phyloP scores from a whole-genome alignment of 1,140 invertebrate genomes.

The Drosophila oshimai region DNA sequence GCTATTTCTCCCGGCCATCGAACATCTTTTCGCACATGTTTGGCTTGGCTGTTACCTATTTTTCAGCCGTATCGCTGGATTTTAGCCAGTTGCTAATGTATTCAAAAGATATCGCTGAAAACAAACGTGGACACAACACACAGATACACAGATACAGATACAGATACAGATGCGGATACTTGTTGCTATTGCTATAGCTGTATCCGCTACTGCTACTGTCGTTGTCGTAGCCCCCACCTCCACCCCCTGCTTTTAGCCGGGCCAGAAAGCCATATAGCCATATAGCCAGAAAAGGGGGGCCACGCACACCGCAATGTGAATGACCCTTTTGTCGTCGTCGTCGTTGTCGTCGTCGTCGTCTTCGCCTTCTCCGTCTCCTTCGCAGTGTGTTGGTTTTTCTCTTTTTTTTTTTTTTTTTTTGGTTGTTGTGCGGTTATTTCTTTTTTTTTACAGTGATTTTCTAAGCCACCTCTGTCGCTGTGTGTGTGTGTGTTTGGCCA shows the following conservation, averaged over 20 bases:
- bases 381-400: conserved; percentile 27
- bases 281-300: conserved; percentile 21
- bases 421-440: conserved; percentile 31
- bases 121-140: conserved; percentile 40
- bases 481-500: conserved; percentile 29
- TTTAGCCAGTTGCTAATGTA: conserved; percentile 53
- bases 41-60: conserved; percentile 3
- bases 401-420: conserved; percentile 18
- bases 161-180: conserved; percentile 22
- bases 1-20: conserved; percentile 3
- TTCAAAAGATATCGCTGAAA: conserved; percentile 66
- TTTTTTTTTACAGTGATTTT: conserved; percentile 42
- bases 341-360: conserved; percentile 18
- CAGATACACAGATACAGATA: conserved; percentile 10
- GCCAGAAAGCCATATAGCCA: no score
- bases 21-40: conserved; percentile 46
- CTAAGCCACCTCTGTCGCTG: conserved; percentile 11
- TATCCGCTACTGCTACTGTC: conserved; percentile 4
- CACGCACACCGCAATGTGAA: conserved; percentile 61
- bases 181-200: conserved; percentile 47
- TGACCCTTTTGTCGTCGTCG: conserved; percentile 59
- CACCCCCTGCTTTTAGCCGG: conserved; percentile 1
- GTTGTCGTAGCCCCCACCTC: neutral
- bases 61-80: neutral
- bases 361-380: conserved; percentile 31